Percentiles rank a stretch among this genome's conserved stretches.
Evolutionary conservation across 1,140 invertebrate species (phyloP).

Genomic region (Euura lappo): DNA sequence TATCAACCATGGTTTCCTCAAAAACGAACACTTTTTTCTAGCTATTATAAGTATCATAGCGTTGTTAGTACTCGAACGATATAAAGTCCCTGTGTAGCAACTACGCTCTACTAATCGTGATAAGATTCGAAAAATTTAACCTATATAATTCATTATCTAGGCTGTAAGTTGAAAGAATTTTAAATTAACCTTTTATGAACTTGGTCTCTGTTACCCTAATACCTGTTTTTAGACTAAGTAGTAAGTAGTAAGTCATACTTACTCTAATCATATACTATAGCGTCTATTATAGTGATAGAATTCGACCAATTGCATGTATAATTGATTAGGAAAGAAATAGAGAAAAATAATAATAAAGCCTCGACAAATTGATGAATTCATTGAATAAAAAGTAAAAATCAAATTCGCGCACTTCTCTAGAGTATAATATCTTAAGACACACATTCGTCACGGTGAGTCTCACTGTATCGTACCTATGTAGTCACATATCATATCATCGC

Average conservation of each 20-base stretch:
- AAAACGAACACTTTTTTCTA: neutral
- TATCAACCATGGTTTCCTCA: neutral
- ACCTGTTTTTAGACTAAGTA: too few relatives aligned
- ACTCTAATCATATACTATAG: neutral
- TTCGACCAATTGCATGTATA: constrained; percentile 52
- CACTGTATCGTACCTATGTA: constrained; percentile 18
- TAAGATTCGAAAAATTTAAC: neutral
- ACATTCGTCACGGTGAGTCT: too few relatives aligned
- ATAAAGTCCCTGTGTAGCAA: too few relatives aligned
- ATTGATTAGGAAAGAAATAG: constrained; percentile 22
- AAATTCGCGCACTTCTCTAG: too few relatives aligned
- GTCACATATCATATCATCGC: constrained; percentile 56
- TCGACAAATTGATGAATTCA: neutral
- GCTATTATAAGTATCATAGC: neutral
- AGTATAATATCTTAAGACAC: too few relatives aligned
- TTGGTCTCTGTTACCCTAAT: too few relatives aligned
- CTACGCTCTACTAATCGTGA: too few relatives aligned
- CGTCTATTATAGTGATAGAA: constrained; percentile 42
- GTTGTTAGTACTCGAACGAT: neutral
- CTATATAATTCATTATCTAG: neutral
- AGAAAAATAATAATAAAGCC: neutral
- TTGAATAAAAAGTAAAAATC: neutral
- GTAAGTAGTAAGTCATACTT: too few relatives aligned
- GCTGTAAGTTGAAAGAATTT: too few relatives aligned
- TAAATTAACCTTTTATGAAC: too few relatives aligned